phyloP scores from a whole-genome alignment of 2,113 vertebrate species.

The Sylvietta virens region DNA sequence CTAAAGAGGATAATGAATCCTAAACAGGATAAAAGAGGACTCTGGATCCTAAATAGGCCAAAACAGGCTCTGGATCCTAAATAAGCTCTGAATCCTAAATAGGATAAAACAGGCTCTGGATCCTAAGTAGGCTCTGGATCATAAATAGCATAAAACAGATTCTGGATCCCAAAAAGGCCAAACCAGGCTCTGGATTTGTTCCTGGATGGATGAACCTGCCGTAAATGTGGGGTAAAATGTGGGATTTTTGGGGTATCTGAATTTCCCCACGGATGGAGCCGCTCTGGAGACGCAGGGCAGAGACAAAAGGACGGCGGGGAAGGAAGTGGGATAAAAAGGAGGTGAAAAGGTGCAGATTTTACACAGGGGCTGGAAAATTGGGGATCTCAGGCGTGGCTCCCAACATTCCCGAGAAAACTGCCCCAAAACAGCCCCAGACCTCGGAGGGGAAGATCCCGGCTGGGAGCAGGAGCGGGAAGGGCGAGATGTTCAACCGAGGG shows the following conservation, averaged over 20 bases:
- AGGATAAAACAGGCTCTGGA: neutral
- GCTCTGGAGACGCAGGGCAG: no score
- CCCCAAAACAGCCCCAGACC: neutral
- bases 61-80: no score
- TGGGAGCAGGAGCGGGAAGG: neutral
- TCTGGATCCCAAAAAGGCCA: neutral
- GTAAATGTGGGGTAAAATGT: neutral
- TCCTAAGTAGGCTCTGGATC: neutral
- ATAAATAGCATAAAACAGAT: no score
- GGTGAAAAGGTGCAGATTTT: neutral
- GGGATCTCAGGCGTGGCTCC: neutral
- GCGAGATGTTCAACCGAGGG: neutral
- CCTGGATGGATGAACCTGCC: neutral
- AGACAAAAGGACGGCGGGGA: neutral
- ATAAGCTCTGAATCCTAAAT: no score
- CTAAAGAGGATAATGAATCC: no score
- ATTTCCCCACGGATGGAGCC: neutral
- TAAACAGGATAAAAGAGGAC: no score
- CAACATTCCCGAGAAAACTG: neutral
- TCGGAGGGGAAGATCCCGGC: neutral
- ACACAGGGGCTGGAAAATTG: neutral
- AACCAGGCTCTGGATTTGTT: neutral
- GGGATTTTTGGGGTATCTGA: neutral
- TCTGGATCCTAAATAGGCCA: no score
- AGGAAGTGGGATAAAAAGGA: neutral